Conservation (phyloP, 2,113 vertebrate species). For the Leucopsar rothschildi region DNA sequence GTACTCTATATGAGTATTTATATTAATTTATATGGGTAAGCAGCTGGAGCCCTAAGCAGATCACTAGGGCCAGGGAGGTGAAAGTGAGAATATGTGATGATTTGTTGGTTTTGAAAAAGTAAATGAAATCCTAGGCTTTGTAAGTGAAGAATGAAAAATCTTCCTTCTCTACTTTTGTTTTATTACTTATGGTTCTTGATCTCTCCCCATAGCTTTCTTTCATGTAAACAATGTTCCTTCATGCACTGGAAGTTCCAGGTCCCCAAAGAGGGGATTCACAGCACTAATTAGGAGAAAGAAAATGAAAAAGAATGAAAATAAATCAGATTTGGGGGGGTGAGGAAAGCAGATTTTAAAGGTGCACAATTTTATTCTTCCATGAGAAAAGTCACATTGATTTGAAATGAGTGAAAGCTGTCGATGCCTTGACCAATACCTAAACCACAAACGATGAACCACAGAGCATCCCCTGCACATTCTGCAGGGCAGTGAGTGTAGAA, state of each 20-base stretch:
- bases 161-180: not conserved
- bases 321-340: not conserved
- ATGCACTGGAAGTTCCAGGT: not conserved
- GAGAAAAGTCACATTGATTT: not conserved
- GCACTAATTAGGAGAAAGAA: not conserved
- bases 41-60: not conserved
- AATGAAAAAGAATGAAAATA: not conserved
- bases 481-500: not conserved
- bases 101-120: not conserved
- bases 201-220: not conserved
- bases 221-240: not conserved
- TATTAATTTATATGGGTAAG: not conserved
- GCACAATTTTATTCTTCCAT: not conserved
- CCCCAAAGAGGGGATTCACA: not conserved
- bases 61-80: not conserved
- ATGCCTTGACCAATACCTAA: not conserved
- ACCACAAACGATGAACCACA: not conserved
- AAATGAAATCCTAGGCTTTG: not conserved
- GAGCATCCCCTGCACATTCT: not conserved
- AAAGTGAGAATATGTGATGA: not conserved
- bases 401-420: not conserved
- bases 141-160: not conserved
- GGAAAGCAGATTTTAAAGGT: not conserved
- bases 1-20: not conserved
- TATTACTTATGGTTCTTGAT: not conserved